Base-by-base conservation (phyloP, 2,113 vertebrate genomes). In the Hippolais icterina region DNA sequence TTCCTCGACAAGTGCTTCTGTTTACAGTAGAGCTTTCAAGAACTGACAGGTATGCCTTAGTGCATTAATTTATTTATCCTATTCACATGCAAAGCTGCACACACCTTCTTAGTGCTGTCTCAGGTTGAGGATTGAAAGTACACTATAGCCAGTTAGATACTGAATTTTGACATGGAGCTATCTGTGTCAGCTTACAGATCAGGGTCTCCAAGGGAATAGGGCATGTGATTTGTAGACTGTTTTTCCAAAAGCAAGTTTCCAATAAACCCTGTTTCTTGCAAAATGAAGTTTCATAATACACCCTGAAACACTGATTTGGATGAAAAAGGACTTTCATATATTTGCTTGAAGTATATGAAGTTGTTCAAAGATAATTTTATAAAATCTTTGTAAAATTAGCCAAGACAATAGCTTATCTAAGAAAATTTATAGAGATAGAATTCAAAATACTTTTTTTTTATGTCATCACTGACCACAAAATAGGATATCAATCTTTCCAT, bases 31-130 rank as follows among this genome's bases (percentile, higher is more conserved):
- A 90, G 78, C 70, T 93, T 95, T 83, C 75, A 83, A 68, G 75
- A 89, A 15, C 33, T 96, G 90, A 90, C 90, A 96, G 75, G 77
- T 90, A 93, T 94, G 54, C 57, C 31, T 75, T 87, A 64, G 46
- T 78, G 65, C 64, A 65, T 66, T 93, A 96, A 97, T 96, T 83
- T 94, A 86, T 90, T 94, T 92, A 75, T 44, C 19, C n/a, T 24
- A 27, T 87, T 89, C 70, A 77, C 83, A 80, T 90, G 89, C 87
- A 63, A 92, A 97, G 78, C 68, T 79, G 53, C 69, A 66, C 76
- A 92, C 82, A 94, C 52, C 83, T 92, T 94, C 94, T 94, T 88
- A 46, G 47, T 59, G 20, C 33, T 96, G 84, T 85, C 83, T 94
- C 52, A 81, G 72, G 59, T 86, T 63, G 61, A 95, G 81, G 93